Percentiles rank a stretch among this genome's conserved stretches.
phyloP scores from a whole-genome alignment of 53 echinoderm and acorn worm species.

The Holothuria leucospilota region DNA sequence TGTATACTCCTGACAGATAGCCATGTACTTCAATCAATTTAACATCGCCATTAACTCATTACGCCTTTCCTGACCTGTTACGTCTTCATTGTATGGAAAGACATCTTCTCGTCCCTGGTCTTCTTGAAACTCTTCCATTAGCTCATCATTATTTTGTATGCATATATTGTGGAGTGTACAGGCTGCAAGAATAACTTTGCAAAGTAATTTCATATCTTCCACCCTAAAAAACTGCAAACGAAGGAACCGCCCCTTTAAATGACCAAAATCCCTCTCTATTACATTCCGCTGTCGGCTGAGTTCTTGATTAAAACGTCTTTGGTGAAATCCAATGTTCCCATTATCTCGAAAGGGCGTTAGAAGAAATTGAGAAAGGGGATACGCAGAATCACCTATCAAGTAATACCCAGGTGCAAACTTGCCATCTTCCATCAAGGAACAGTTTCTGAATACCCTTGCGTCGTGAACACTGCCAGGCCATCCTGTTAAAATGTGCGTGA shows the following conservation, averaged over 20 bases:
- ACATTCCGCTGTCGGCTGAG: slow-evolving; percentile 9
- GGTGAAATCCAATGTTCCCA: neutral
- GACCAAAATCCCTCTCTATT: slow-evolving; percentile 14
- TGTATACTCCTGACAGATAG: no score
- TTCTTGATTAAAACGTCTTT: slow-evolving; percentile 3
- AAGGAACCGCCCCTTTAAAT: slow-evolving; percentile 15
- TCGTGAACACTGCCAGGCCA: slow-evolving; percentile 27
- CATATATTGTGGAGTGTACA: no score
- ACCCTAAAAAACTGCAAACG: no score
- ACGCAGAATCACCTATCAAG: slow-evolving; percentile 11
- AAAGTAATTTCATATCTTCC: no score
- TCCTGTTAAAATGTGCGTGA: neutral
- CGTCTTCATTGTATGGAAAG: no score
- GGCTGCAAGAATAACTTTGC: no score
- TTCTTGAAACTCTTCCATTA: no score
- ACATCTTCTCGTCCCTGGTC: no score
- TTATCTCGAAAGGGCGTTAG: slow-evolving; percentile 10
- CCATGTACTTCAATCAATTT: no score
- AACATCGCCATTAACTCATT: no score
- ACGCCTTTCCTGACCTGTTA: no score
- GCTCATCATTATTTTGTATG: no score
- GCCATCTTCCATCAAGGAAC: neutral
- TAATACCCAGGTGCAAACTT: slow-evolving; percentile 1
- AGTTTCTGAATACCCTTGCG: slow-evolving; percentile 14
- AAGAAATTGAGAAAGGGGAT: neutral